Base-by-base conservation (phyloP, 2,113 vertebrate species). In the Centropus unirufus region DNA sequence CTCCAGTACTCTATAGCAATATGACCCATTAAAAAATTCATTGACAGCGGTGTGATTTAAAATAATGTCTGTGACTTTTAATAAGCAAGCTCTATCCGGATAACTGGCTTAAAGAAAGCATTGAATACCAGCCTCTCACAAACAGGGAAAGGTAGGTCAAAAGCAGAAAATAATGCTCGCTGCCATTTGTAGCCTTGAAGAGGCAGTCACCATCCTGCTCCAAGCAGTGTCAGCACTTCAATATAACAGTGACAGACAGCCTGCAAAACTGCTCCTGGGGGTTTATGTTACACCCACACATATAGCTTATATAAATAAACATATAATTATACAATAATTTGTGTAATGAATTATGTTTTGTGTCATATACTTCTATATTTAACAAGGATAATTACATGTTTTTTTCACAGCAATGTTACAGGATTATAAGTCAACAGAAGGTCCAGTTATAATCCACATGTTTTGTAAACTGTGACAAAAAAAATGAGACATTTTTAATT, bases 71-170 rank as follows among this genome's bases (percentile, higher is more conserved):
- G 42, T 32, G 68, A 87, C 62, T 93, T 90, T 94, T 78, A 88
- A 93, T 75, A 87, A 93, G 75, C 59, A 77, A 93, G 40, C 3
- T 14, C 18, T 66, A 88, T 29, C 49, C 79, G 77, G n/a, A 64
- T 68, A 91, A 78, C 52, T 47, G 64, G 76, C 75, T 92, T 82
- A 90, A 78, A 87, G 79, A 67, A 93, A 90, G 77, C 61, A 72
- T 47, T 47, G 58, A 88, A 89, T n/a, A 39, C 9, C 69, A 90
- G 64, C 72, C 52, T 75, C 87, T 95, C 92, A 94, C 85, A 86
- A 86, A 29, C 1, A 1, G n/a, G 46, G 66, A 94, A 93, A 93
- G 90, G 61, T 77, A 93, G 68, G 84, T 91, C 84, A 92, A 95
- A 94, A 79, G 39, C 59, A 83, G 75, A 89, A 94, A 92, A 91